Evolutionary conservation across 2,113 vertebrate genomes (phyloP).

Genomic region (Globicephala melas): DNA sequence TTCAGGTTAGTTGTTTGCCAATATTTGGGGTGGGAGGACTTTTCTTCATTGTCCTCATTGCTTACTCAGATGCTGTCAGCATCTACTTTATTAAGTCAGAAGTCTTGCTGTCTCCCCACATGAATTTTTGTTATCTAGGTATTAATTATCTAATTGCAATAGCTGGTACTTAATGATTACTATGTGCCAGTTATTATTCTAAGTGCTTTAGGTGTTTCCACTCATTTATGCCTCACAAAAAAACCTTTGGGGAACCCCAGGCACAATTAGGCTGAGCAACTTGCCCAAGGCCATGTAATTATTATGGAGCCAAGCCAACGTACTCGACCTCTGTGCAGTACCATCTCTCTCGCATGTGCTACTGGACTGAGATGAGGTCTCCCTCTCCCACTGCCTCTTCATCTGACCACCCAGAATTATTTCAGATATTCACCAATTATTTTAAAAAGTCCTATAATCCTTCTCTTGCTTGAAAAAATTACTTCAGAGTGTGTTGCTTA

Average conservation of each 20-base stretch:
- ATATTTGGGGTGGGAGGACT: background rate
- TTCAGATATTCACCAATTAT: background rate
- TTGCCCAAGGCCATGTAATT: background rate
- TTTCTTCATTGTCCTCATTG: background rate
- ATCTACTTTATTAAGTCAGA: background rate
- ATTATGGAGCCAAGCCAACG: background rate
- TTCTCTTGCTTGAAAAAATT: background rate
- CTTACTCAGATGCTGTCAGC: background rate
- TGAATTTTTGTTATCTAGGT: background rate
- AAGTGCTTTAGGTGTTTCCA: background rate
- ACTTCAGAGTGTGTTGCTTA: background rate
- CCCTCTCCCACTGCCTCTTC: background rate
- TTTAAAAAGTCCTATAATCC: background rate
- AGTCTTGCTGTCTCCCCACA: background rate
- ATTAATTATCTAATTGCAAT: background rate
- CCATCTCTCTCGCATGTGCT: background rate
- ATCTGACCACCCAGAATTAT: background rate
- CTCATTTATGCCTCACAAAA: background rate
- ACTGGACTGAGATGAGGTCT: background rate
- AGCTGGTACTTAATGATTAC: background rate
- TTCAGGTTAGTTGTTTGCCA: background rate
- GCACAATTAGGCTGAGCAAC: background rate
- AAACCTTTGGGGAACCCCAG: background rate
- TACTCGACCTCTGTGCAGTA: background rate
- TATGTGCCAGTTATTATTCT: background rate